phyloP scores from a whole-genome alignment of 2,888 invertebrate species.

The Cremastobaeus sp. region DNA sequence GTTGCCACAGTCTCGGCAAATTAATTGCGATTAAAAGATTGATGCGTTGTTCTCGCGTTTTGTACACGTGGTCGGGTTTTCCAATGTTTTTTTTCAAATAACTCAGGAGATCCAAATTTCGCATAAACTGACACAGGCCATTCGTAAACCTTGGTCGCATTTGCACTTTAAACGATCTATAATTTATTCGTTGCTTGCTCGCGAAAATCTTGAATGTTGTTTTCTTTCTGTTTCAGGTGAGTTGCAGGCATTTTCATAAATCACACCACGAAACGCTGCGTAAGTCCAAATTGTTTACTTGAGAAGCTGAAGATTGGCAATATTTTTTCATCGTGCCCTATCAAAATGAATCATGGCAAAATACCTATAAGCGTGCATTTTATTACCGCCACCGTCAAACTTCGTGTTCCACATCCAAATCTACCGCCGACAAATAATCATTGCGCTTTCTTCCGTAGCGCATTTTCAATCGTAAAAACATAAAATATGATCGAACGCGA shows the following conservation, averaged over 20 bases:
- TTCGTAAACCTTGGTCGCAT: no score
- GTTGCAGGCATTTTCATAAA: slow-evolving; percentile 1
- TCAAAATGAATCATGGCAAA: slow-evolving; percentile 35
- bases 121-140: no score
- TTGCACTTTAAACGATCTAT: no score
- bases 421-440: slow-evolving; percentile 48
- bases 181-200: no score
- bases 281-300: slow-evolving; percentile 36
- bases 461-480: slow-evolving; percentile 55
- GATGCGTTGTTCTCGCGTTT: no score
- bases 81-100: no score
- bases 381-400: slow-evolving; percentile 35
- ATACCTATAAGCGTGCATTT: slow-evolving; percentile 31
- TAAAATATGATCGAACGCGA: slow-evolving; percentile 41
- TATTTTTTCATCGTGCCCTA: slow-evolving; percentile 26
- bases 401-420: slow-evolving; percentile 37
- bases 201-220: no score
- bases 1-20: neutral
- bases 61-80: no score
- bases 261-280: neutral
- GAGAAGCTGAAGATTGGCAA: neutral
- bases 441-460: slow-evolving; percentile 49
- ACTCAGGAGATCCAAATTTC: no score
- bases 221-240: slow-evolving; percentile 39
- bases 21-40: neutral